A percentile compares a stretch with the other conserved stretches of the same genome.
phyloP scores from a whole-genome alignment of 2,888 invertebrate genomes.

The Archips crataeganus region DNA sequence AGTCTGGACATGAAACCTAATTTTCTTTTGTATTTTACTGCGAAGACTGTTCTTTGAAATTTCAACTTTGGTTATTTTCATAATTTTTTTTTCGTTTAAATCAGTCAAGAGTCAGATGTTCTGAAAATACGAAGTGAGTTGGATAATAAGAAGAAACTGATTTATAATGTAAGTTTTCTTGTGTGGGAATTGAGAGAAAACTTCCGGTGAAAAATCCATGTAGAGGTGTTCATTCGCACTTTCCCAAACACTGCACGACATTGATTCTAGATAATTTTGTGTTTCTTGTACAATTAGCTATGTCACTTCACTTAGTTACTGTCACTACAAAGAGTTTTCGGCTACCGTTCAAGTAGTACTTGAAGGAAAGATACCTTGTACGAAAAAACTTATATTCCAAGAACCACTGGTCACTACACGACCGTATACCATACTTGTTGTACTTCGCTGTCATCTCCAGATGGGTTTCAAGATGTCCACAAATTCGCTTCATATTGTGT shows the following conservation, averaged over 20 bases:
- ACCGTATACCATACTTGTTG: not conserved
- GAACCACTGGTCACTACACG: too few relatives aligned
- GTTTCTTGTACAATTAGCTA: too few relatives aligned
- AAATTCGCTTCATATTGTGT: not conserved
- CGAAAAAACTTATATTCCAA: too few relatives aligned
- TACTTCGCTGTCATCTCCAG: not conserved
- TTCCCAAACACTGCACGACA: too few relatives aligned
- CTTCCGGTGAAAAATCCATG: too few relatives aligned
- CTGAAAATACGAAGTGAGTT: not conserved
- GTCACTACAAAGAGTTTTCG: too few relatives aligned
- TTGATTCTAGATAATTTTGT: too few relatives aligned
- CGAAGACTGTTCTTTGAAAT: not conserved
- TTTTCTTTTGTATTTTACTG: not conserved
- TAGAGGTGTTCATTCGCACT: too few relatives aligned
- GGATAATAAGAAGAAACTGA: not conserved
- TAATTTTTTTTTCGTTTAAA: not conserved
- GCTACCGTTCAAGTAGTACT: too few relatives aligned
- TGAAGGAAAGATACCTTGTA: too few relatives aligned
- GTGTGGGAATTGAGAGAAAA: too few relatives aligned
- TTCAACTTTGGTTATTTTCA: not conserved
- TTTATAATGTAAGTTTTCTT: not conserved
- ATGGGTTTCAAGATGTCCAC: not conserved
- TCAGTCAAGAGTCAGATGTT: not conserved
- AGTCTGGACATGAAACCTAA: conserved; percentile 11
- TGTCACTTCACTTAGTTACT: too few relatives aligned